These are phyloP conservation scores for Spea bombifrons DNA, from an alignment of 2,113 vertebrate species.

Conservation along the genomic window DNA sequence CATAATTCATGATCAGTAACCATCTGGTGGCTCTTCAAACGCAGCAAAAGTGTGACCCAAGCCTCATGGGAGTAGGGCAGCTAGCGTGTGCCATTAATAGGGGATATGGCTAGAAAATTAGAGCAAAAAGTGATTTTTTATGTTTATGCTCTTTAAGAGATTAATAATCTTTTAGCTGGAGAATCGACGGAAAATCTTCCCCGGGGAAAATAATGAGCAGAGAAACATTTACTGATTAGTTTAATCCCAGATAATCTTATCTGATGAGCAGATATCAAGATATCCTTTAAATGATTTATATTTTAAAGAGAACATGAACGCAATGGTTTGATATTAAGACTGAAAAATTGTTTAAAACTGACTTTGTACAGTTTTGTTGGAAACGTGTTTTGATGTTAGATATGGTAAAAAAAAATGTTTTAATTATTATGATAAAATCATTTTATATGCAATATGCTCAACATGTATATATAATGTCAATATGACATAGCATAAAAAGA, in stretches of 20 bases:
- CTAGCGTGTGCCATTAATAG: slow-evolving; percentile 45
- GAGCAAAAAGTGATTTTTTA: slow-evolving; percentile 62
- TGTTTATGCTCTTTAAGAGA: slow-evolving; percentile 70
- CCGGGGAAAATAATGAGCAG: slow-evolving; percentile 71
- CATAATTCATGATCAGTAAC: slow-evolving; percentile 39
- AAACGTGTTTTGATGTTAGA: too few relatives aligned
- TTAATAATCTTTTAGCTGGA: slow-evolving; percentile 68
- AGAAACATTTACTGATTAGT: slow-evolving; percentile 81
- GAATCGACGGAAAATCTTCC: slow-evolving; percentile 71
- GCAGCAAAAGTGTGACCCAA: slow-evolving; percentile 44
- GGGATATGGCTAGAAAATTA: slow-evolving; percentile 54
- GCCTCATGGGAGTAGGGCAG: slow-evolving; percentile 24
- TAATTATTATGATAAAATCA: too few relatives aligned
- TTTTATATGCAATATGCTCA: too few relatives aligned
- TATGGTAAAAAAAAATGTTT: too few relatives aligned
- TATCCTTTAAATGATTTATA: slow-evolving; percentile 68
- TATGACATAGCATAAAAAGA: too few relatives aligned
- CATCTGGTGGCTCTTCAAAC: slow-evolving; percentile 31
- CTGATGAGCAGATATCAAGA: slow-evolving; percentile 71
- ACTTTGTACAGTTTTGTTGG: background rate
- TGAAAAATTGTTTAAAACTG: background rate
- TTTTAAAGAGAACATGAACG: slow-evolving; percentile 31
- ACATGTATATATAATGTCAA: too few relatives aligned
- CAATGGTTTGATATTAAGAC: slow-evolving; percentile 35
- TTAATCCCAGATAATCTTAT: slow-evolving; percentile 76